Evolutionary conservation across 2,113 vertebrate species (phyloP), one percentile per base, ranked within the genome.

Genomic region (Anser cygnoides): DNA sequence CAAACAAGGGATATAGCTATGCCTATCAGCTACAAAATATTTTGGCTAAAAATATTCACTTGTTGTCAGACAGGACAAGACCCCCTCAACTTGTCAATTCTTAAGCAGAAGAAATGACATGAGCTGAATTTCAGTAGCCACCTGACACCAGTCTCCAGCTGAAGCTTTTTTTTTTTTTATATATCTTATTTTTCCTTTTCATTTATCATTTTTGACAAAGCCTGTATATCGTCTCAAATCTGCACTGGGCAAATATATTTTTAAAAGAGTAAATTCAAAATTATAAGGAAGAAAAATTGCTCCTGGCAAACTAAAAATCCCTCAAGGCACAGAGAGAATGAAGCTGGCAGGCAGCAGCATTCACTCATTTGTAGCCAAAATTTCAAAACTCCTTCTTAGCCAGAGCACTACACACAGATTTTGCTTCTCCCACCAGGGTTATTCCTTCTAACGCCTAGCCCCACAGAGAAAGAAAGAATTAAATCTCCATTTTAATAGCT

Each of bases 401-500:
- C 81, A 95, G 91, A 95, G 81, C 49, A 81, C 86, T 91, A 95
- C 65, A 74, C 58, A 93, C 19, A 91, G 78, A 94, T 86, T 81
- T 74, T 75, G 62, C 43, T 95, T 92, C 73, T 86, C 68, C 61
- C 68, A 66, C 65, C 79, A 96, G 83, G 87, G 87, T 90, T 96
- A 95, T 92, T 96, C 80, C 76, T 95, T 92, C 83, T 97, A 90
- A 96, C 75, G 96, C 58, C 77, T 77, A 95, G 63, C 39, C 46
- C 74, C 81, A 94, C 5, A 81, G 79, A 92, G 79, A 97, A 12
- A 95, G 65, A 97, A 97, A 97, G 95, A 13, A 97, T 96, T 98
- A 97, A 95, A 98, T 97, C 95, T 97, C 89, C 74, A 92, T 95
- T 98, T 97, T 97, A 98, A 97, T 97, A 97, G 97, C 93, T 96